phyloP scores from a whole-genome alignment of 2,113 vertebrate genomes.

The Equus przewalskii region DNA sequence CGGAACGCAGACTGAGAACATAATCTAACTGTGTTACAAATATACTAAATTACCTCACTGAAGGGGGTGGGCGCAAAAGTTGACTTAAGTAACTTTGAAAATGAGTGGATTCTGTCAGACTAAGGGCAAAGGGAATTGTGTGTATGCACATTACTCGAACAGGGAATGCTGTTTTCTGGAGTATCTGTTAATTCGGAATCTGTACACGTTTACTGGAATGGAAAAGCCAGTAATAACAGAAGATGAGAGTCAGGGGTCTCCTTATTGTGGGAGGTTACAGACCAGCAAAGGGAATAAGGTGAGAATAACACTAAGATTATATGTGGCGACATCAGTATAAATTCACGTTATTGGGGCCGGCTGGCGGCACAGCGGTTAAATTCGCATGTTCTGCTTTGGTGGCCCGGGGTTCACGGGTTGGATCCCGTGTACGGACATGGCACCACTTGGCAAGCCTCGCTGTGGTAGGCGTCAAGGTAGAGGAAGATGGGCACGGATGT shows the following conservation, averaged over 20 bases:
- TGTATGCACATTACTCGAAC: fast-evolving
- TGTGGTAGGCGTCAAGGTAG: too few species aligned
- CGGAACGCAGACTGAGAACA: background rate
- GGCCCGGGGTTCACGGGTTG: too few species aligned
- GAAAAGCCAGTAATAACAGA: background rate
- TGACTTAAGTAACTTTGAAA: background rate
- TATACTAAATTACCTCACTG: background rate
- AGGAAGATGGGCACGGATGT: too few species aligned
- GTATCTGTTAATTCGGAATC: background rate
- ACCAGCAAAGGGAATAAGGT: too few species aligned
- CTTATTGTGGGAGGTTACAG: background rate
- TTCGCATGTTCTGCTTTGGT: too few species aligned
- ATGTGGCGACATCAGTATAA: background rate
- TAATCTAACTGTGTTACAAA: background rate
- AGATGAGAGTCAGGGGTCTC: background rate
- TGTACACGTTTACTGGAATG: background rate
- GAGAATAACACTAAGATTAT: background rate
- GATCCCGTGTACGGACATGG: too few species aligned
- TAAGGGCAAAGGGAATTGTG: background rate
- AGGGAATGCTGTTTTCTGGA: background rate
- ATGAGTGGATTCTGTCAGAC: background rate
- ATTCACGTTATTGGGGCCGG: too few species aligned
- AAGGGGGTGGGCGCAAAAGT: background rate
- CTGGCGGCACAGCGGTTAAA: too few species aligned
- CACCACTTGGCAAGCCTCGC: too few species aligned